A percentile compares a stretch with the other conserved stretches of the same genome.
Evolutionary conservation across 2,113 vertebrate species (phyloP).

Genomic region (Varanus salvator): DNA sequence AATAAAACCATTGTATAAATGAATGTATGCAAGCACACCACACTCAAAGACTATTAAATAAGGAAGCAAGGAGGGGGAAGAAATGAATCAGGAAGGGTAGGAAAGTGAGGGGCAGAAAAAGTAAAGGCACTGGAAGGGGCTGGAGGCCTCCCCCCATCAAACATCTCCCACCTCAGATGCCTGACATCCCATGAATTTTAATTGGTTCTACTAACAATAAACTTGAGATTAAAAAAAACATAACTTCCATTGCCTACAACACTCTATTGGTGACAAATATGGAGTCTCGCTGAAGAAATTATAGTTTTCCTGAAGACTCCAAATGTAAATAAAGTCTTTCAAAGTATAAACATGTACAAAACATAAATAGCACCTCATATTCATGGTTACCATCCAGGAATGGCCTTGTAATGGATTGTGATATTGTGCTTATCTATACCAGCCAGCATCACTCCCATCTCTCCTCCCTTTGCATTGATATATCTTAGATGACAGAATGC

Average conservation of each 20-base stretch:
- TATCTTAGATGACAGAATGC: conserved; percentile 47
- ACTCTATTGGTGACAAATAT: neutral
- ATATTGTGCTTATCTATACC: conserved; percentile 39
- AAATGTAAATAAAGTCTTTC: conserved; percentile 1
- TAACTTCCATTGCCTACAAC: neutral
- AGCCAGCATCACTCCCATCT: conserved; percentile 33
- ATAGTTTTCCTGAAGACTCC: neutral
- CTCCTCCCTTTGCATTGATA: conserved; percentile 34
- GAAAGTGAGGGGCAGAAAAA: neutral
- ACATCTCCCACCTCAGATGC: neutral
- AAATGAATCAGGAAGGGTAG: neutral
- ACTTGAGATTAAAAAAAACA: neutral
- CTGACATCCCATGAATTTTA: neutral
- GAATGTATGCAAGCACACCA: neutral
- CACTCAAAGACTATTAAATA: neutral
- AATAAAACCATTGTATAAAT: neutral
- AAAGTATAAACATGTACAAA: conserved; percentile 17
- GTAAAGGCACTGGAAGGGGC: neutral
- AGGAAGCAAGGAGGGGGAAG: neutral
- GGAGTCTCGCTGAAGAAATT: conserved; percentile 16
- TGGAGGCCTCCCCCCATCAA: neutral
- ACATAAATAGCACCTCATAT: conserved; percentile 11
- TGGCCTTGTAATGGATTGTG: conserved; percentile 41
- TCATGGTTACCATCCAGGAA: conserved; percentile 28
- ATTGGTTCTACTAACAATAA: neutral